Evolutionary conservation across 2,797 vertebrate genomes (phyloP), one percentile per base, ranked within the genome.

Genomic region (Lacerta viridis): DNA sequence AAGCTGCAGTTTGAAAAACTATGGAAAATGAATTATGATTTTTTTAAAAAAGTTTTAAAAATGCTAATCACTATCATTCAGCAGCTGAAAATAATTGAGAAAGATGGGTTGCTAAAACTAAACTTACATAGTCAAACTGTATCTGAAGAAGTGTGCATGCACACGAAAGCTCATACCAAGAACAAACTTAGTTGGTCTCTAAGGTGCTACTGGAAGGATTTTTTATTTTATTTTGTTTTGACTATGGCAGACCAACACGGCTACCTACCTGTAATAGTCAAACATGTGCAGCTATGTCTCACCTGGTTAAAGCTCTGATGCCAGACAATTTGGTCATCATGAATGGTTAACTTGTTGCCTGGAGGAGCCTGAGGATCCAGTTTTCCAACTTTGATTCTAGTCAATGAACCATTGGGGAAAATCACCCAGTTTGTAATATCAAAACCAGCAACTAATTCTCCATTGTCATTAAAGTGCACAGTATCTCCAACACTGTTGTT

Each of bases 361-460:
- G 27, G 41, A 43, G 64, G 25, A 29, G 39, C 64, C 39, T 10
- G 29, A 46, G 39, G 64, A 43, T 83, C 80, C 39, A 83, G 64
- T 9, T 20, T 83, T 83, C 80, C 80, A 43, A 83, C 81, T 23
- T 71, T 83, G 9, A 83, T 13, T 83, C 80, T 83, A 9, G 41
- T 4, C 7, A 83, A 41, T 43, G 80, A 83, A 9, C 64, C 41
- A n/a, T 83, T 83, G 68, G 25, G 64, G 25, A 69, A 43, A 3
- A 66, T 83, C 33, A 83, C 7, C 80, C 80, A 83, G 39, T 83
- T 83, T 69, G 80, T 83, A 9, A 83, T 64, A 69, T 83, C 80
- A 69, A 83, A 83, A 43, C 41, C 64, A 7, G 64, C 15, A 29
- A 68, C 9, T 29, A 83, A 46, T 46, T 83, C 80, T n/a, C 64